Conservation (phyloP, 2,113 vertebrate genomes). For the Eubucco bourcierii region DNA sequence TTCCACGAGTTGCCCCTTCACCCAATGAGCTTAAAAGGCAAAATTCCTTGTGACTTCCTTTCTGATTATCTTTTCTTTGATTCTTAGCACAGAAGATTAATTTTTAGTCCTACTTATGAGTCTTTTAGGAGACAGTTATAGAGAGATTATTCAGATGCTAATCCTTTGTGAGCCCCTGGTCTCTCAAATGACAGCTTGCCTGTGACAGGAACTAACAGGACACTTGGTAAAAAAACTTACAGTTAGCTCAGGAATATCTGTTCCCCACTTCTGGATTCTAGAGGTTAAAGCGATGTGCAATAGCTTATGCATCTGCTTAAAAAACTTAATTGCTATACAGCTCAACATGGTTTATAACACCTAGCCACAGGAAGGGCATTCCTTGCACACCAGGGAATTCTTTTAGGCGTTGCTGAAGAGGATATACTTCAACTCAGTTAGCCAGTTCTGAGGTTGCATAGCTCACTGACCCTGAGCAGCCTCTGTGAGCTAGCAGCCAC, state of each 20-base stretch:
- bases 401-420: not conserved
- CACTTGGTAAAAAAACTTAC: not conserved
- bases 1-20: not conserved
- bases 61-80: not conserved
- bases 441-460: not conserved
- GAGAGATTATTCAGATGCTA: not conserved
- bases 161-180: not conserved
- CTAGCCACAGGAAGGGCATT: not conserved
- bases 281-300: not conserved
- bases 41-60: not conserved
- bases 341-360: not conserved
- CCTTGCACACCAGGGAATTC: not conserved
- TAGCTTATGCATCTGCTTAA: not conserved
- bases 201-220: not conserved
- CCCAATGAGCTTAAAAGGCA: not conserved
- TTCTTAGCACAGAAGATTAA: not conserved
- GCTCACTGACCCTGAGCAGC: not conserved
- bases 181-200: not conserved
- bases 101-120: not conserved
- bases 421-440: not conserved
- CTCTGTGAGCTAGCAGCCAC: not conserved
- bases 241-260: not conserved
- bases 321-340: not conserved
- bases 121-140: not conserved
- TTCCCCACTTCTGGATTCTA: not conserved